A percentile compares a stretch with the other conserved stretches of the same genome.
phyloP scores from a whole-genome alignment of 1,140 invertebrate species.

The Orussus abietinus region DNA sequence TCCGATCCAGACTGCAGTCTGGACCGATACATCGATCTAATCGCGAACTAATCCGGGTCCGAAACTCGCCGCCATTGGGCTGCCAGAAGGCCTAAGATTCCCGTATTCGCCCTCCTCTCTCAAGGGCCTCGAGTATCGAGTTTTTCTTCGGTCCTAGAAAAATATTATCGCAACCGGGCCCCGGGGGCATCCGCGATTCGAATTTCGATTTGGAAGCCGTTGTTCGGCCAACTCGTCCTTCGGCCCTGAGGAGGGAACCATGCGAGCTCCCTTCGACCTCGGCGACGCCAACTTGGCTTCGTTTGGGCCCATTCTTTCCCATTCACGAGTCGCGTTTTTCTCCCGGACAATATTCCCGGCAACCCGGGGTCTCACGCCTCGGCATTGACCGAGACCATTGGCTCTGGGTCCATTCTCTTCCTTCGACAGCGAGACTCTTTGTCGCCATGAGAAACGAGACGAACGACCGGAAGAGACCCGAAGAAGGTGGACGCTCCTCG shows the following conservation, averaged over 20 bases:
- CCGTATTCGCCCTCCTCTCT: no score
- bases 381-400: conserved; percentile 27
- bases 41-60: no score
- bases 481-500: no score
- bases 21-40: no score
- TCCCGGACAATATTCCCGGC: conserved; percentile 22
- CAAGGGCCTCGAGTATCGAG: no score
- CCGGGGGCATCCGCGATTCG: conserved; percentile 3
- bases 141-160: conserved; percentile 26
- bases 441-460: no score
- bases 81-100: no score
- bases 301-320: conserved; percentile 23
- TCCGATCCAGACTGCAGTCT: no score
- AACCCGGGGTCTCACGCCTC: conserved; percentile 29
- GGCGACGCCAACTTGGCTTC: conserved; percentile 16
- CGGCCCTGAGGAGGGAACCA: neutral
- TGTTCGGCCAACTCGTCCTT: conserved; percentile 1
- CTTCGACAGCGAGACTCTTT: conserved; percentile 32
- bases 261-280: neutral
- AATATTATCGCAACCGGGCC: conserved; percentile 29
- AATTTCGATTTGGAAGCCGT: conserved; percentile 4
- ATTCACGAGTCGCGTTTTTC: conserved; percentile 19
- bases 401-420: conserved; percentile 24
- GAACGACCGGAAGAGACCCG: no score
- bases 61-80: no score